phyloP scores from a whole-genome alignment of 2,888 invertebrate species.

The Acheta domesticus region DNA sequence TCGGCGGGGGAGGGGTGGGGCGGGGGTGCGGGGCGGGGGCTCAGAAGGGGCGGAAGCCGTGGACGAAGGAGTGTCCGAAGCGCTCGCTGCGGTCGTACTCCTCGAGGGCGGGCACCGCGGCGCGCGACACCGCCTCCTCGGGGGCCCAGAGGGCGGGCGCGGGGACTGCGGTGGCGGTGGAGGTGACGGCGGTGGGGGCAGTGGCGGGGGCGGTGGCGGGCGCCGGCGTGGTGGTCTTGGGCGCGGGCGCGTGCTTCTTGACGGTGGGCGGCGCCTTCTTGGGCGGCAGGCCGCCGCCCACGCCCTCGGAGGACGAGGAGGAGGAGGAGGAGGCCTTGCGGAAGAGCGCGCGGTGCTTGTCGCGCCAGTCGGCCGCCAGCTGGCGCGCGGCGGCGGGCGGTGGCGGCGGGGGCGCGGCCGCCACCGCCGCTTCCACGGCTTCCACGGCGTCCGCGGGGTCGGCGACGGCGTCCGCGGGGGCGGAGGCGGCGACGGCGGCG shows the following conservation, averaged over 20 bases:
- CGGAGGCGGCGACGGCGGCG: background rate
- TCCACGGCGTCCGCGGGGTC: background rate
- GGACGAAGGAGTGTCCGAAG: conserved; percentile 11
- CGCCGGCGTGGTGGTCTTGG: background rate
- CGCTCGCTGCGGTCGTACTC: conserved; percentile 12
- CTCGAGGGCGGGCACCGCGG: background rate
- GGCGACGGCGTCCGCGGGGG: background rate
- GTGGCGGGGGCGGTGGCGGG: background rate
- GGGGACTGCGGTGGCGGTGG: background rate
- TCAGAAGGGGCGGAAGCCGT: conserved; percentile 5
- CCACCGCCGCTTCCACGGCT: background rate
- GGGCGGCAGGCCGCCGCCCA: background rate
- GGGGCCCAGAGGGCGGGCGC: background rate
- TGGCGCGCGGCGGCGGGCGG: background rate
- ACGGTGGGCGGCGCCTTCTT: background rate
- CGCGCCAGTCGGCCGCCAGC: background rate
- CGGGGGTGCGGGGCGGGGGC: background rate
- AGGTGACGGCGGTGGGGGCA: background rate
- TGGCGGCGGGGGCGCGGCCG: background rate
- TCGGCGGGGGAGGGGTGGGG: too few species aligned
- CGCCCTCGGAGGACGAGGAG: background rate
- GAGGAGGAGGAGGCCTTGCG: background rate
- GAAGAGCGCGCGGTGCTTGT: background rate
- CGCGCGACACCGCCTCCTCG: background rate
- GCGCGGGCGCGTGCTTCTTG: background rate